Evolutionary conservation across 2,797 vertebrate genomes (phyloP), one percentile per base, ranked within the genome.

Genomic region (Channa striata): DNA sequence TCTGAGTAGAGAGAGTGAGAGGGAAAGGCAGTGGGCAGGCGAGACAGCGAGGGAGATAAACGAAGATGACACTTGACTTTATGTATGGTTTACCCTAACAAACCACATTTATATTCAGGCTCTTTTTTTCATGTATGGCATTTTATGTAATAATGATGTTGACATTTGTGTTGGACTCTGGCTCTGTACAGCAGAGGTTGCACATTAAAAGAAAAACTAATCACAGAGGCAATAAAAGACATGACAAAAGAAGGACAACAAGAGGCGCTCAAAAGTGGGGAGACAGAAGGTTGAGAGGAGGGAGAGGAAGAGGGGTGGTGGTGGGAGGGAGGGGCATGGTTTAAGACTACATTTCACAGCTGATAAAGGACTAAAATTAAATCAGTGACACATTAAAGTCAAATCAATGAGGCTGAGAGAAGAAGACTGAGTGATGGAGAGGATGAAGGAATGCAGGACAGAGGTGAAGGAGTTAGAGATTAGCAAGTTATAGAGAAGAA

Each of bases 291-390:
- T 12, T 17, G 25, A 19, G 34, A 44, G 48, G 53, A 17, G 46
- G 14, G 7, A 33, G 36, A 64, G 17, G 51, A 36, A 4, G 5
- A 40, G 47, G 13, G 46, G 54, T 9, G 19, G 37, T 1, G 13
- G 43, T 16, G 30, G 23, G 23, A 50, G 68, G 74, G 30, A 47
- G 68, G 77, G 57, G 54, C 46, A 5, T n/a, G 72, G 47, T 75
- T 82, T 59, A 62, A 44, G 74, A 72, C 60, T 77, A 63, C 69
- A 86, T 89, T 88, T 84, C 81, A 87, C 80, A 87, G 82, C 63
- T 82, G 78, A 90, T 81, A 59, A 85, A 84, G 64, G 68, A 81
- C 48, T 62, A 47, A 40, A 82, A 87, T 86, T 77, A 75, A 87
- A 89, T 81, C 73, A 66, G 53, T 16, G 58, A 44, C 66, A 86